Base-by-base conservation (phyloP, 2,888 invertebrate species). In the Hofmannophila pseudospretella region DNA sequence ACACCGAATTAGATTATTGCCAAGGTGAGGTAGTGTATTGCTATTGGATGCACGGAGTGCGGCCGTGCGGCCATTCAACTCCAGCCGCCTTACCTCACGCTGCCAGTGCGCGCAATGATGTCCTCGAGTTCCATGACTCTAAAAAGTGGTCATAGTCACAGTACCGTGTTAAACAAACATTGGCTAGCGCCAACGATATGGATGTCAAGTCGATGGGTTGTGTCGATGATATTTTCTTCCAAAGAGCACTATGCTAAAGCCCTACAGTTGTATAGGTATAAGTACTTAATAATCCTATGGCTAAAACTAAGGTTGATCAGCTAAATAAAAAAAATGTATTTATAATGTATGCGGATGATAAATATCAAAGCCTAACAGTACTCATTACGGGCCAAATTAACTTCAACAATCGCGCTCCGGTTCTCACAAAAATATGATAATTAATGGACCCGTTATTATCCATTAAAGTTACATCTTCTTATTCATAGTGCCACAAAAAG, bases 1-100 rank as follows among this genome's bases (percentile, higher is more conserved):
- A 67, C 68, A 69, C 62, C 65, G 54, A 72, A 73, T 74, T 61
- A 68, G 71, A 71, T 74, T 78, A 79, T 75, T 74, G 74, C 70
- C 69, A 74, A 80, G 77, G 77, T 74, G 70, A 78, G 73, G 70
- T 71, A 70, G 72, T 67, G 67, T 58, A 48, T 44, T 52, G 58
- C 66, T 66, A 59, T 61, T 67, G 68, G 69, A 67, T 69, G 69
- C 68, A 68, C 68, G 76, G 49, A 53, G 41, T 30, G 30, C 42
- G 44, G 47, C 33, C 43, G 58, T 57, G 61, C 61, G 54, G 65
- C 58, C 82, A 72, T 84, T 85, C 82, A 84, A 85, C 85, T 71
- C 80, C 50, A 46, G 64, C 64, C 66, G 72, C 67, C 23, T 23
- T 39, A 38, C 37, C 38, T 41, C 47, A 36, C 42, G 49, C 42